A percentile compares a stretch with the other conserved stretches of the same genome.
Evolutionary conservation across 1,140 invertebrate species (phyloP).

Genomic region (Colletes latitarsis): DNA sequence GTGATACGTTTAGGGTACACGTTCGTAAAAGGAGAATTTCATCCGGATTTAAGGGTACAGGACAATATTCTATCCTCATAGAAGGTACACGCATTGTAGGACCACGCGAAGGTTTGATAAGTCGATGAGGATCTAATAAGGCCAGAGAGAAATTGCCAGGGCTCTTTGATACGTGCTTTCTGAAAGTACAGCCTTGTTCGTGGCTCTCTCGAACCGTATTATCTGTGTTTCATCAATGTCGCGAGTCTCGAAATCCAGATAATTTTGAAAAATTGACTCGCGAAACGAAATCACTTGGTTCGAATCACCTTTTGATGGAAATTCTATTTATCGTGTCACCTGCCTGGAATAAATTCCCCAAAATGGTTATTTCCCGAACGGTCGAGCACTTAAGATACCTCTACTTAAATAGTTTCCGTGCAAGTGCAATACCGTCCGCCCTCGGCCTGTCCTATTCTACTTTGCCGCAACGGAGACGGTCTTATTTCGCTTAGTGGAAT

Average conservation of each 20-base stretch:
- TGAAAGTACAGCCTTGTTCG: neutral
- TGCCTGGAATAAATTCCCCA: no score
- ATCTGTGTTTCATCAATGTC: neutral
- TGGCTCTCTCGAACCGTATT: neutral
- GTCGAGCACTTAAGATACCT: no score
- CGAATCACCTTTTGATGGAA: no score
- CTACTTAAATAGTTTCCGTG: no score
- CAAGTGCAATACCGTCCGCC: neutral
- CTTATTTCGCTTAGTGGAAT: conserved; percentile 30
- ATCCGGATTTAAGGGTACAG: neutral
- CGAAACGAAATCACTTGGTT: no score
- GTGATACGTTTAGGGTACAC: neutral
- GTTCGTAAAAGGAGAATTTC: neutral
- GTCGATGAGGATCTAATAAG: conserved; percentile 3
- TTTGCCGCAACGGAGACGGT: conserved; percentile 6
- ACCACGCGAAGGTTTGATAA: neutral
- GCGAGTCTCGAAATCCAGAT: no score
- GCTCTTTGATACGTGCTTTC: neutral
- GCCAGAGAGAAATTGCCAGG: neutral
- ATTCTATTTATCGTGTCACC: no score
- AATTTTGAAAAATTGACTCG: no score
- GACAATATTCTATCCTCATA: neutral
- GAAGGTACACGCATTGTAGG: neutral
- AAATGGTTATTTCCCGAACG: no score
- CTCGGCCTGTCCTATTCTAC: neutral